phyloP scores from a whole-genome alignment of 2,888 invertebrate species.

The Xanthorhoe spadicearia region DNA sequence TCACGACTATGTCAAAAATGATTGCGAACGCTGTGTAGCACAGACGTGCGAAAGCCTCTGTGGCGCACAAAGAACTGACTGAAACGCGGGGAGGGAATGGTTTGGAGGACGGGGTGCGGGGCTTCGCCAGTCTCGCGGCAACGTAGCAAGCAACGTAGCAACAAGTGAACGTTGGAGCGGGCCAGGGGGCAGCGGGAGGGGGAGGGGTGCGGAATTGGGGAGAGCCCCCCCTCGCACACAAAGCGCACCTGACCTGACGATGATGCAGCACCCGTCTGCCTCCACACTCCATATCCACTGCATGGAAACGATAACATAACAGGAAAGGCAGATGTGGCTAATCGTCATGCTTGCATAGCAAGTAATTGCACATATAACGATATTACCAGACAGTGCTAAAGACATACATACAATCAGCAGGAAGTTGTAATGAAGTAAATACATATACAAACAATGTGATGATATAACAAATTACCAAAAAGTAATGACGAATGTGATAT shows the following conservation, averaged over 20 bases:
- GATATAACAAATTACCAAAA: not conserved
- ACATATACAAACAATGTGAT: not conserved
- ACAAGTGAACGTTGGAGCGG: slow-evolving; percentile 80
- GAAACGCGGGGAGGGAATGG: slow-evolving; percentile 76
- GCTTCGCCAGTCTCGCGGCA: slow-evolving; percentile 72
- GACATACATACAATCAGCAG: not conserved
- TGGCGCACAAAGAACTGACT: slow-evolving; percentile 84
- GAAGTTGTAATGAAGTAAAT: slow-evolving; percentile 11
- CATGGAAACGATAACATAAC: slow-evolving; percentile 48
- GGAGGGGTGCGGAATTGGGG: slow-evolving; percentile 55
- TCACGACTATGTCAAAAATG: slow-evolving; percentile 67
- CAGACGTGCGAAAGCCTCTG: slow-evolving; percentile 72
- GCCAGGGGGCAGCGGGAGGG: slow-evolving; percentile 58
- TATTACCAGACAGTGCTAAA: slow-evolving; percentile 14
- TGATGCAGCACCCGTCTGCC: slow-evolving; percentile 58
- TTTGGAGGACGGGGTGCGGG: slow-evolving; percentile 64
- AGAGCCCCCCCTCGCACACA: slow-evolving; percentile 61
- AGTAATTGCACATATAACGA: slow-evolving; percentile 26
- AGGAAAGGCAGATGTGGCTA: slow-evolving; percentile 74
- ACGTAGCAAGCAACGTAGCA: slow-evolving; percentile 76
- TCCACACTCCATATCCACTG: slow-evolving; percentile 50
- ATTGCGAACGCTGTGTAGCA: slow-evolving; percentile 61
- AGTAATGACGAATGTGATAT: not conserved
- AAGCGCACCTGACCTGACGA: slow-evolving; percentile 72
- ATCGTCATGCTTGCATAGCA: slow-evolving; percentile 50